Evolutionary conservation across 2,113 vertebrate species (phyloP).

Genomic region (Anhinga rufa): DNA sequence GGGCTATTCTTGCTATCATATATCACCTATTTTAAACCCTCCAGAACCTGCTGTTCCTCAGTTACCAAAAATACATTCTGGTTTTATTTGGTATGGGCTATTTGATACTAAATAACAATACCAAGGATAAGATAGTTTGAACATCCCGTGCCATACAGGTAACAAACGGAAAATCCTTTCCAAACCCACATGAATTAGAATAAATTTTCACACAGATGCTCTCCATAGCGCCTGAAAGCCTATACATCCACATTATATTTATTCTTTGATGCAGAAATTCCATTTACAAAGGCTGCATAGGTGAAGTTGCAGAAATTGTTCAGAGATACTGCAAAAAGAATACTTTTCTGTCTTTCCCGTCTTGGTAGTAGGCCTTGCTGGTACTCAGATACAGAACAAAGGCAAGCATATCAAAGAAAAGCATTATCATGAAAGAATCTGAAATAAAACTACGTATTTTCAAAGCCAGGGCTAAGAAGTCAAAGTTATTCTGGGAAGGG

Average conservation of each 20-base stretch:
- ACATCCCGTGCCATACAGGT: not conserved
- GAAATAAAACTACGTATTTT: not conserved
- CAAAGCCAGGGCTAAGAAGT: not conserved
- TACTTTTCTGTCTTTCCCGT: not conserved
- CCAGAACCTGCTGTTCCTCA: constrained; percentile 62
- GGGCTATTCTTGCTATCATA: constrained; percentile 67
- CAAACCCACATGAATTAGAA: not conserved
- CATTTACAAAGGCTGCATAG: not conserved
- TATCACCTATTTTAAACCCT: constrained; percentile 80
- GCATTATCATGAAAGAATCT: not conserved
- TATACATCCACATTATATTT: not conserved
- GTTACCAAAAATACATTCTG: constrained; percentile 64
- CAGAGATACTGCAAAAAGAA: not conserved
- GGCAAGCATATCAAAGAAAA: not conserved
- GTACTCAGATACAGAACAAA: not conserved
- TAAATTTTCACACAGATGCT: not conserved
- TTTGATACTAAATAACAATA: constrained; percentile 46
- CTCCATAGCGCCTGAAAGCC: not conserved
- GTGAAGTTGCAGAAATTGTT: not conserved
- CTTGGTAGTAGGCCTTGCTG: not conserved
- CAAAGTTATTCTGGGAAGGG: not conserved
- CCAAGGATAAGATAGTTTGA: not conserved
- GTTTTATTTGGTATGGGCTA: constrained; percentile 40
- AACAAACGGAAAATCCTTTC: not conserved
- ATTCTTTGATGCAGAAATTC: not conserved